Base-by-base conservation (phyloP, 2,797 vertebrate species). In the Aeoliscus strigatus region DNA sequence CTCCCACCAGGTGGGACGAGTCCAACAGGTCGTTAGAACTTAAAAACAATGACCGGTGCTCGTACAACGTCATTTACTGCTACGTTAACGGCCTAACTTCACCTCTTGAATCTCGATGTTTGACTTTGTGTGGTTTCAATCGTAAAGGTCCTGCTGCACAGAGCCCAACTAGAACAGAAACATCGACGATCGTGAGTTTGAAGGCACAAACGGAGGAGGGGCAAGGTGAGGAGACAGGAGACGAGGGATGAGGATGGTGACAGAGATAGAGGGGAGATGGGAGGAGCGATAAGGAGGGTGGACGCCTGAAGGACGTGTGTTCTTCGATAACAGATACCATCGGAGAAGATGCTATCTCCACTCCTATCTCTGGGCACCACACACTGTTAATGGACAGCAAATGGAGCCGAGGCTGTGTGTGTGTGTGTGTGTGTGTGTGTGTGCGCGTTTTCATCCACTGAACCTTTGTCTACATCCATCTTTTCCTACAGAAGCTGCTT, bases 311-410 rank as follows among this genome's bases (percentile, higher is more conserved):
- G 84, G 84, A 84, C 84, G 82, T 75, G 79, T 88, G 86, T 87
- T 83, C 83, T 84, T 82, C 45, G 83, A 87, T 87, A 84, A 85
- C 70, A 87, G 86, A 90, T 90, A 84, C 25, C 73, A 87, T 89
- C 84, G 66, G 38, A 77, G 78, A 74, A 79, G 82, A 88, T 88
- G 79, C 70, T 84, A 88, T 88, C 85, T 9, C 54, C 25, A 11
- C 39, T 62, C 6, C 80, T 83, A 85, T 85, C 83, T 50, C 72
- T 39, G 49, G 1, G 54, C 77, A 55, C 73, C 85, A 80, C 78
- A 69, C 77, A 77, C 77, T 64, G 73, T 84, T 87, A 87, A 88
- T 88, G 69, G 84, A 73, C 77, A 64, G 60, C 74, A 84, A 86
- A 77, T 82, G 49, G 81, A 68, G 71, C 45, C 14, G 15, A 14